These are phyloP conservation scores for Caerostris extrusa DNA, from an alignment of 1,140 invertebrate species.

Conservation along the genomic window DNA sequence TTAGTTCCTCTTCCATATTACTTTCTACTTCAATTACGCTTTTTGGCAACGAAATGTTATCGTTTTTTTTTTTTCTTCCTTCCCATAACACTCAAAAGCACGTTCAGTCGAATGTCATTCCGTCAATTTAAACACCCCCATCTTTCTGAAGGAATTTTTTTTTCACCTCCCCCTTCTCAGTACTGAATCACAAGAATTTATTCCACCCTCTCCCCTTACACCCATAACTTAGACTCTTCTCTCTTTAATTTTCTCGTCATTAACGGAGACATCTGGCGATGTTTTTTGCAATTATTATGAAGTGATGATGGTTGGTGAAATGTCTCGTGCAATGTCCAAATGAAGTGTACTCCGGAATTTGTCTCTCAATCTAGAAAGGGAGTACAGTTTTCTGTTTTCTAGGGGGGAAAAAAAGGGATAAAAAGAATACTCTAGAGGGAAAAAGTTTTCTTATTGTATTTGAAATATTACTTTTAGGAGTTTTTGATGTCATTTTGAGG, in stretches of 20 bases:
- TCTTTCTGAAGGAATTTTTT: not conserved
- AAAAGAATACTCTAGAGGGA: not conserved
- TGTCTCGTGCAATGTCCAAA: conserved; percentile 45
- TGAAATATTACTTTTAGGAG: not conserved
- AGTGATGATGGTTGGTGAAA: conserved; percentile 67
- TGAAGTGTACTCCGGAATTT: conserved; percentile 47
- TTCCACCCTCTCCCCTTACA: not conserved
- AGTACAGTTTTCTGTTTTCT: not conserved
- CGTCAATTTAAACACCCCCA: conserved; percentile 58
- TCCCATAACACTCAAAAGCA: conserved; percentile 46
- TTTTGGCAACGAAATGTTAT: conserved; percentile 21
- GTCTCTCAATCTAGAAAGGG: conserved; percentile 5
- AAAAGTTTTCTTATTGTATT: not conserved
- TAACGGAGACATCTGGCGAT: conserved; percentile 70
- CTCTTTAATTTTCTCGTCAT: conserved; percentile 71
- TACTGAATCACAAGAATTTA: not conserved
- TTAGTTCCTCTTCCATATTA: conserved; percentile 7
- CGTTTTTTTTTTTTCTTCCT: not conserved
- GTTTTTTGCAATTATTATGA: conserved; percentile 75
- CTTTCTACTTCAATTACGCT: conserved; percentile 32
- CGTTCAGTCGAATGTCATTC: conserved; percentile 43
- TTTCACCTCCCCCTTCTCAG: not conserved
- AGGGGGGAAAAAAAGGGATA: not conserved
- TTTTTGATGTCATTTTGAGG: not conserved
- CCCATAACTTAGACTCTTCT: conserved; percentile 11